Base-by-base conservation (phyloP, 1,140 invertebrate genomes). In the Oncopeltus fasciatus region DNA sequence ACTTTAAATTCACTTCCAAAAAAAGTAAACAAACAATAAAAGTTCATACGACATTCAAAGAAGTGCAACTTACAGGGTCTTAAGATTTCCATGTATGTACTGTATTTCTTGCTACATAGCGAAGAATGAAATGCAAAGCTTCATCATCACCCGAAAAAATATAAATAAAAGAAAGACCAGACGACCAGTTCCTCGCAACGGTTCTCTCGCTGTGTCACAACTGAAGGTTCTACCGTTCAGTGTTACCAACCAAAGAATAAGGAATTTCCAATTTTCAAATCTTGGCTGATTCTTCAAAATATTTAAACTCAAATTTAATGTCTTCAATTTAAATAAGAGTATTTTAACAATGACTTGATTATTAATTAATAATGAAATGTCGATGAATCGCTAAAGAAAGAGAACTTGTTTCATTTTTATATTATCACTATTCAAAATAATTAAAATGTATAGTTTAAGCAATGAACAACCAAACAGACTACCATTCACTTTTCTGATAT, bases 11-110 rank as follows among this genome's bases (percentile, higher is more conserved):
- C 31, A 38, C 31, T 8, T 14, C 5, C 5, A 38, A 14, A 38
- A 38, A 38, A 14, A 38, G 5, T 38, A 38, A 38, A 38, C 31
- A 5, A 38, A 14, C 14, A 38, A 38, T 8, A 5, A 38, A 38
- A 38, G 31, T 38, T 38, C 5, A 38, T 5, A 5, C 14, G 31
- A 38, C 5, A 38, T 14, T 8, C 31, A 38, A 8, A 8, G 14
- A 38, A 38, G 5, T 8, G 14, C 31, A n/a, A 61, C 49, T 53
- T 53, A 53, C 60, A 44, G 20, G 60, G 60, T 31, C 29, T 61
- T 61, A 61, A 43, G 28, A 61, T 53, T 61, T 61, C 60, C 60
- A 61, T 61, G 49, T 27, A 61, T 24, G 26, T 44, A 2, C n/a
- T 59, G 44, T 43, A n/a, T 24, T 53, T 53, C 49, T 26, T 21